Percentiles rank a stretch among this genome's conserved stretches.
These are phyloP conservation scores for Datnioides undecimradiatus DNA, from an alignment of 2,113 vertebrate genomes.

Conservation along the genomic window DNA sequence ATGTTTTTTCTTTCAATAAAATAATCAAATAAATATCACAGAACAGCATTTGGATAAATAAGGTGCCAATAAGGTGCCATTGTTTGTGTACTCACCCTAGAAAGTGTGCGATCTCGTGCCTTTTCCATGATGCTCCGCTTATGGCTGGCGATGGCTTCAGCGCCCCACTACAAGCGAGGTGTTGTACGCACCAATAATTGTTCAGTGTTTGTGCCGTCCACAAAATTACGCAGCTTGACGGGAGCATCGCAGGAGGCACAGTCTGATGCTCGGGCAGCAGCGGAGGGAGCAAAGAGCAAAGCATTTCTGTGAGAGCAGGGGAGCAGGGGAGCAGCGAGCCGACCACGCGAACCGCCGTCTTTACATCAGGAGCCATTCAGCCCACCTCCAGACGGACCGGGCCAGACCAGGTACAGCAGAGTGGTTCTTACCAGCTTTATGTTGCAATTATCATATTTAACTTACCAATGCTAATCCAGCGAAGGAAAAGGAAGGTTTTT, in stretches of 20 bases:
- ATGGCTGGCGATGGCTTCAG: not conserved
- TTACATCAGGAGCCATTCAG: not conserved
- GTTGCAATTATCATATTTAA: conserved; percentile 20
- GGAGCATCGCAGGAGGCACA: conserved; percentile 12
- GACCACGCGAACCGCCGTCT: not conserved
- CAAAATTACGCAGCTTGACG: conserved; percentile 36
- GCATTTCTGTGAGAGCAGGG: conserved; percentile 20
- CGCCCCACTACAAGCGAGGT: conserved; percentile 10
- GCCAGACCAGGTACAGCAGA: conserved; percentile 42
- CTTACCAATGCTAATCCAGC: not conserved
- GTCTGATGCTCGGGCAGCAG: conserved; percentile 26
- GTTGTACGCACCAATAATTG: conserved; percentile 37
- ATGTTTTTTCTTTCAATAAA: not conserved
- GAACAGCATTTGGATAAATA: not conserved
- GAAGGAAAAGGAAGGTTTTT: conserved; percentile 5
- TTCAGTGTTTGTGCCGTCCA: conserved; percentile 30
- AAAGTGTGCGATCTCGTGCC: not conserved
- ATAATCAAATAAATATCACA: not conserved
- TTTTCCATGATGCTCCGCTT: not conserved
- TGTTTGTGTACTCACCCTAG: not conserved
- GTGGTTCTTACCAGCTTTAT: not conserved
- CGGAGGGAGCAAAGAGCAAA: conserved; percentile 49
- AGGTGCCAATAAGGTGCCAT: not conserved
- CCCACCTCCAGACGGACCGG: conserved; percentile 3
- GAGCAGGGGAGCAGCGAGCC: not conserved